These are phyloP conservation scores for Papilio polytes DNA, from an alignment of 1,140 invertebrate species.

Conservation along the genomic window DNA sequence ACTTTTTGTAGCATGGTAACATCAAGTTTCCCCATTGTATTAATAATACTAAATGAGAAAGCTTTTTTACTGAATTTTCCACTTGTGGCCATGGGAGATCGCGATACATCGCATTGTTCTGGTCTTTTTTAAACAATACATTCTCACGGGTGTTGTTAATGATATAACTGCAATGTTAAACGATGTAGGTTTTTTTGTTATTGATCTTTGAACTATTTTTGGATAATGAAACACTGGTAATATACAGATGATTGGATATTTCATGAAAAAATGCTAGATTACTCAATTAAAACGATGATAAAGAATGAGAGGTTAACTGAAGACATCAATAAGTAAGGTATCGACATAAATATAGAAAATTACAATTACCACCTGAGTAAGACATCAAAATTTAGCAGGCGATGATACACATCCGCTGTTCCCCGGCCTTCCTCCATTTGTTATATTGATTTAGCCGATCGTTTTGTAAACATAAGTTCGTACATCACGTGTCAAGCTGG, in stretches of 20 bases:
- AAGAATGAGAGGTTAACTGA: neutral
- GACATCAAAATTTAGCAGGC: conserved; percentile 12
- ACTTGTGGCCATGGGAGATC: conserved; percentile 35
- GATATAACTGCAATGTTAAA: conserved; percentile 23
- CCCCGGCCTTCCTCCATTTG: conserved; percentile 24
- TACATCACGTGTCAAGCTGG: conserved; percentile 62
- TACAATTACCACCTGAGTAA: conserved; percentile 11
- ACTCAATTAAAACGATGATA: neutral
- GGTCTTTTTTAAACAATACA: conserved; percentile 40
- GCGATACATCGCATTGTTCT: conserved; percentile 44
- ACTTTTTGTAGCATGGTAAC: conserved; percentile 47
- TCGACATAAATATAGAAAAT: neutral
- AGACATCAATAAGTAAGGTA: neutral
- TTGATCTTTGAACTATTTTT: neutral
- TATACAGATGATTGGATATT: neutral
- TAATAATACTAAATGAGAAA: conserved; percentile 47
- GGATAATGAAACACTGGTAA: neutral
- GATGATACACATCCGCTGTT: conserved; percentile 3
- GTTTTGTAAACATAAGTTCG: conserved; percentile 61
- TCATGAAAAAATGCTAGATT: neutral
- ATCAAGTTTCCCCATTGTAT: conserved; percentile 64
- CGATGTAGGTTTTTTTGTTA: neutral
- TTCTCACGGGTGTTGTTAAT: conserved; percentile 35
- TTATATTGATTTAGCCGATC: conserved; percentile 36
- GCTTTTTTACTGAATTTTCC: conserved; percentile 46